These are phyloP conservation scores for Ptilorrhoa leucosticta DNA, from an alignment of 2,113 vertebrate genomes.

Conservation along the genomic window DNA sequence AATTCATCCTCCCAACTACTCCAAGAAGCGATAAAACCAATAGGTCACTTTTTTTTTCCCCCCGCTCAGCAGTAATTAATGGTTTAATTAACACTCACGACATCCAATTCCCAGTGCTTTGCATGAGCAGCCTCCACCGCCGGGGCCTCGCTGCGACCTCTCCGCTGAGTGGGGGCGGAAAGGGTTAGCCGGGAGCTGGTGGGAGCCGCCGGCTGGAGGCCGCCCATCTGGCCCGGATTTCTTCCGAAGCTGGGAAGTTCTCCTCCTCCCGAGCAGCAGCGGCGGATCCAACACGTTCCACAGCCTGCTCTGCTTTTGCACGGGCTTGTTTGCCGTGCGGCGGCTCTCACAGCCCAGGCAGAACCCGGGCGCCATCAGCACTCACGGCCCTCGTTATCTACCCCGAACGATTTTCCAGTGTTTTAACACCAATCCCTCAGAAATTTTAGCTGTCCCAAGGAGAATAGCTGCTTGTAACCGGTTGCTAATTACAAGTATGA, in stretches of 20 bases:
- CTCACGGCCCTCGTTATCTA: background rate
- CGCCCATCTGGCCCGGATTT: slow-evolving; percentile 33
- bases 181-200: background rate
- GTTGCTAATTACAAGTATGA: slow-evolving; percentile 77
- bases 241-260: slow-evolving; percentile 27
- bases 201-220: slow-evolving; percentile 20
- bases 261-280: slow-evolving; percentile 25
- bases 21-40: background rate
- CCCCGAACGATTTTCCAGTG: slow-evolving; percentile 25
- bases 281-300: background rate
- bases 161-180: background rate
- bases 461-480: slow-evolving; percentile 76
- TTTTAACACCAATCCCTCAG: slow-evolving; percentile 62
- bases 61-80: slow-evolving; percentile 51
- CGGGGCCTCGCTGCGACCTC: background rate
- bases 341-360: background rate
- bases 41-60: background rate
- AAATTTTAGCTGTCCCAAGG: slow-evolving; percentile 73
- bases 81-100: slow-evolving; percentile 56
- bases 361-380: background rate
- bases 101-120: slow-evolving; percentile 38
- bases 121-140: background rate
- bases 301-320: slow-evolving; percentile 9
- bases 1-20: background rate
- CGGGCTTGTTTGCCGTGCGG: background rate